A percentile compares a stretch with the other conserved stretches of the same genome.
Evolutionary conservation across 2,113 vertebrate species (phyloP).

Genomic region (Pedionomus torquatus): DNA sequence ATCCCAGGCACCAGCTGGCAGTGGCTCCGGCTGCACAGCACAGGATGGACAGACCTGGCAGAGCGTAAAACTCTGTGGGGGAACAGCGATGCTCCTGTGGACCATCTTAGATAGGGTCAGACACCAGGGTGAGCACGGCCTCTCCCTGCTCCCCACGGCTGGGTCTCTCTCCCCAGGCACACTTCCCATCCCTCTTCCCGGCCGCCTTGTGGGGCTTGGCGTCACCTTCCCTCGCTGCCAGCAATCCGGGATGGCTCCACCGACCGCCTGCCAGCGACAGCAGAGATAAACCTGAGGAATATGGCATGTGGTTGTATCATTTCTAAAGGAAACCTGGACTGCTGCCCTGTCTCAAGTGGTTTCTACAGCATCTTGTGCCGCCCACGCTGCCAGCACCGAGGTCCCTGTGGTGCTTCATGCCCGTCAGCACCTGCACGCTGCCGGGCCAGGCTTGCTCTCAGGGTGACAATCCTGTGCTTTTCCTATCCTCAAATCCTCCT

Average conservation of each 20-base stretch:
- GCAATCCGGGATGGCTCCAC: background rate
- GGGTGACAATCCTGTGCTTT: background rate
- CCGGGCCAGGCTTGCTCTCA: background rate
- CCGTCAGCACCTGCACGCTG: background rate
- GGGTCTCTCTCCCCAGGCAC: background rate
- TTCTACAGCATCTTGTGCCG: background rate
- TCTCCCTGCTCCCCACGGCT: background rate
- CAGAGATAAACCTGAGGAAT: background rate
- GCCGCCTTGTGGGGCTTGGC: accelerated
- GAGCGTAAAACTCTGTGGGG: background rate
- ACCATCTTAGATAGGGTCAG: background rate
- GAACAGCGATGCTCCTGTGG: accelerated
- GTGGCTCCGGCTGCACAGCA: background rate
- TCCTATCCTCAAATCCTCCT: background rate
- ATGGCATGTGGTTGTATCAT: background rate
- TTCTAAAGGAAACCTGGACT: slow-evolving; percentile 31
- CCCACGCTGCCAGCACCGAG: background rate
- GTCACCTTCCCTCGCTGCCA: background rate
- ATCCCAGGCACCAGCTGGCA: slow-evolving; percentile 5
- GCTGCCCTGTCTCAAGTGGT: background rate
- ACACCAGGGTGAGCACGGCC: background rate
- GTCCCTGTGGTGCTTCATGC: background rate
- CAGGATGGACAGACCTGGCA: background rate
- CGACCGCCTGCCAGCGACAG: background rate
- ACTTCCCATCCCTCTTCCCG: background rate